Evolutionary conservation across 1,140 invertebrate genomes (phyloP), one percentile per base, ranked within the genome.

Genomic region (Bombus picipes): DNA sequence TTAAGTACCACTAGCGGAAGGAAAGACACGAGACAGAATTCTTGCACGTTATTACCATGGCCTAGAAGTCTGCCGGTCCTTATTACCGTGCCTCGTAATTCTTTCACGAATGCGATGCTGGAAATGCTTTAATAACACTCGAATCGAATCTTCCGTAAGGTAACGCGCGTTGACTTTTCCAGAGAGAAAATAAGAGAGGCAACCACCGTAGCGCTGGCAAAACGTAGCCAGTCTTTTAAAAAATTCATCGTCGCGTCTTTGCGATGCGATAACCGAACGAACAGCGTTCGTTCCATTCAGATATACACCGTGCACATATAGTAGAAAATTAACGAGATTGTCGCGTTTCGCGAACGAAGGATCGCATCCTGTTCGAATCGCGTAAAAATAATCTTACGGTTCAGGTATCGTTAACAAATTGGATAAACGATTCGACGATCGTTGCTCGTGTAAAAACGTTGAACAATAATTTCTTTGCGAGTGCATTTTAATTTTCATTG

Each of bases 21-120:
- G 8, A 65, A 70, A 81, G 88, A 89, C 77, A 83, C 77, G 76
- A 62, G 72, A 89, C 73, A 84, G 85, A 70, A 90, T 76, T 90
- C 81, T 88, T 85, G 74, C 82, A 80, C 89, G 82, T 89, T 90
- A 90, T 90, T 90, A 90, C 73, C 86, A 77, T 72, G 47, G 15
- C 79, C 53, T 66, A 78, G 77, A 87, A 70, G 53, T 73, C 81
- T 71, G 59, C 53, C 77, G 28, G 80, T 70, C 70, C 86, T 90
- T 87, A 87, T 89, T 87, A 47, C 75, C 73, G 62, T 74, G 43
- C 43, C 81, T 85, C 78, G 70, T 87, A 85, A 87, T 89, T 87
- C 88, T 90, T 82, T 72, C 39, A 34, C 81, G 8, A 71, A 62
- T n/a, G 43, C 57, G 28, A 78, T 32, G 74, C 39, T 41, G 87